Conservation (phyloP, 2,888 invertebrate genomes). For the Andrena fulva region DNA sequence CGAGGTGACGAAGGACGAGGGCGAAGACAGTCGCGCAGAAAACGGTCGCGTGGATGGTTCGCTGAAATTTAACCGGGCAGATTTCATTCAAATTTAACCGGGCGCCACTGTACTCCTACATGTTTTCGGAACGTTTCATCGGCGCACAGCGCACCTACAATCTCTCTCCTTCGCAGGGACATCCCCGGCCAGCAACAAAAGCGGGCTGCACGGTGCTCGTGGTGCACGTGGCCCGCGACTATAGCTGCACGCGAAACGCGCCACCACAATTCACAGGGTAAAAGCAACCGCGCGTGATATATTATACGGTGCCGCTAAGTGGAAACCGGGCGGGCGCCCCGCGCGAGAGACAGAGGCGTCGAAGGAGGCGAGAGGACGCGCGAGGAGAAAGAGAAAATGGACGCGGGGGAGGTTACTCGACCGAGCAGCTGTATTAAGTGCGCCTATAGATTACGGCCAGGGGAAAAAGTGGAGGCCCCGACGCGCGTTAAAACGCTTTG, state of each 20-base stretch:
- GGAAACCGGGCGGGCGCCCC: conserved; percentile 69
- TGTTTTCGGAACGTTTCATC: too few relatives aligned
- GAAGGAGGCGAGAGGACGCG: conserved; percentile 31
- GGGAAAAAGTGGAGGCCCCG: conserved; percentile 72
- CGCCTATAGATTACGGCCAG: conserved; percentile 82
- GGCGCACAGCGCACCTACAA: too few relatives aligned
- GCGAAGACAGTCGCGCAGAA: too few relatives aligned
- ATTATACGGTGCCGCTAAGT: conserved; percentile 81
- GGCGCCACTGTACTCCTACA: too few relatives aligned
- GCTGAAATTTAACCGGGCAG: too few relatives aligned
- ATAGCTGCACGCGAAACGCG: conserved; percentile 48
- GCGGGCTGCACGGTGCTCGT: conserved; percentile 1
- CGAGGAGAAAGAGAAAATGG: conserved; percentile 18
- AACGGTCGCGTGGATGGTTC: too few relatives aligned
- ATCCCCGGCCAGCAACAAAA: conserved; percentile 25
- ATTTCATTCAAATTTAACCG: too few relatives aligned
- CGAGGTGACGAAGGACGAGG: too few relatives aligned
- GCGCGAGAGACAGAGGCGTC: conserved; percentile 19
- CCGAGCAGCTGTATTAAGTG: conserved; percentile 84
- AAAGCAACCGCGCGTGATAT: conserved; percentile 79
- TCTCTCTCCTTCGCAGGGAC: neutral
- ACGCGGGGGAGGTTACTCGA: conserved; percentile 71
- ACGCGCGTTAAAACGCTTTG: conserved; percentile 79
- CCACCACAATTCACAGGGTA: conserved; percentile 60
- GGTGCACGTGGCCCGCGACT: conserved; percentile 54